Base-by-base conservation (phyloP, 2,113 vertebrate genomes). In the Sigmodon hispidus region DNA sequence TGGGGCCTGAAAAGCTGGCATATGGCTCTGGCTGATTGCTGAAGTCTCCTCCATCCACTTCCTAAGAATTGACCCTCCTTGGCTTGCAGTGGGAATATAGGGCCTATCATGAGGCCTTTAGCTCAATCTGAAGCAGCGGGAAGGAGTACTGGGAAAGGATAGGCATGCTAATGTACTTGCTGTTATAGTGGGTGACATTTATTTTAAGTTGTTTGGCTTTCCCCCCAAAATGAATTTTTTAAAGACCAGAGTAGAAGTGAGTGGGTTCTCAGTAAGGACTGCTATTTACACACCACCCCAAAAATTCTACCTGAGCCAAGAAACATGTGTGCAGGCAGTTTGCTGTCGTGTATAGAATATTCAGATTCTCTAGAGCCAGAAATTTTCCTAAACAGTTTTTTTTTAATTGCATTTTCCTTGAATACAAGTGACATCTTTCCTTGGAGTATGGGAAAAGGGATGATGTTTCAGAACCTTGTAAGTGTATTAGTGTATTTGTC, bases 371-470 rank as follows among this genome's bases (percentile, higher is more conserved):
- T 50, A 70, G 45, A 50, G 26, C 15, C 11, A 19, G 36, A 1
- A 2, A 3, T 45, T 57, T 45, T 52, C 1, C 24, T 48, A 76
- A 50, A 7, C 29, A 87, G 34, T 24, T 83, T 17, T 85, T 72
- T 70, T 81, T 87, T 7, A 50, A 65, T n/a, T 80, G 0, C 48
- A 19, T 94, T 75, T 97, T 95, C 24, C 59, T 85, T 81, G 70
- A 92, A n/a, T 63, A 69, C 63, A 48, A 76, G 29, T 77, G 50
- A 89, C 69, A n/a, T 61, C 2, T 89, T 45, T 88, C 50, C 61
- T 7, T 40, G 17, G 59, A 16, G 17, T 31, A 16, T 31, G 22
- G 52, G 52, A 63, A 15, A 40, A 43, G 45, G 3, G 13, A 19
- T 40, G 2, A 24, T 48, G 43, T 31, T 8, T 65, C 7, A 16